Evolutionary conservation across 2,888 invertebrate genomes (phyloP).

Genomic region (Thysanoteuthis rhombus): DNA sequence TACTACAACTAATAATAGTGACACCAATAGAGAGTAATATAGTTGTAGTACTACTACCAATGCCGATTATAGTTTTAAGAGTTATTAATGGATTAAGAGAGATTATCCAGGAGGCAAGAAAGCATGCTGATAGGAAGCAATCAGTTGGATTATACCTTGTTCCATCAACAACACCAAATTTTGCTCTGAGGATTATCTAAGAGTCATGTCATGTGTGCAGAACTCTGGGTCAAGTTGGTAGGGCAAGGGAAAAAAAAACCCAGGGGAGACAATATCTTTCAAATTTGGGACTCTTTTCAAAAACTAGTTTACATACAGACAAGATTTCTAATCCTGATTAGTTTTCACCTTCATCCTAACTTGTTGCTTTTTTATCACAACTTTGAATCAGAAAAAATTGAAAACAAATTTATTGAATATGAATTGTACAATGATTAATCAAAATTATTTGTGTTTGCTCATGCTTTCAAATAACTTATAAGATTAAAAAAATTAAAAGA

Average conservation of each 20-base stretch:
- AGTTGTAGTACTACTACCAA: background rate
- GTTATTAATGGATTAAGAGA: background rate
- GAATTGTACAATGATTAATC: too few species aligned
- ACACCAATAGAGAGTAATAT: background rate
- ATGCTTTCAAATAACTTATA: too few species aligned
- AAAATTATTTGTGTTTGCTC: too few species aligned
- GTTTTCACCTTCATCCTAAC: too few species aligned
- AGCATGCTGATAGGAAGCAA: conserved; percentile 15
- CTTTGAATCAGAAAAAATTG: too few species aligned
- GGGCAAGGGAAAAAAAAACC: background rate
- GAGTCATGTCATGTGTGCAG: background rate
- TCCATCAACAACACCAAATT: background rate
- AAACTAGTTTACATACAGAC: too few species aligned
- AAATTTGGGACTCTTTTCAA: background rate
- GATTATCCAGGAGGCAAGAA: background rate
- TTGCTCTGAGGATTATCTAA: background rate
- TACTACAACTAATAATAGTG: background rate
- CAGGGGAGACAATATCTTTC: background rate
- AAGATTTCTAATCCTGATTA: too few species aligned
- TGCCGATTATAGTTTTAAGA: background rate
- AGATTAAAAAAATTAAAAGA: too few species aligned
- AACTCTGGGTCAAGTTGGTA: background rate
- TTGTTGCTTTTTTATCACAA: too few species aligned
- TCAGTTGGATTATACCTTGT: background rate
- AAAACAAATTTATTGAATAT: too few species aligned